Evolutionary conservation across 2,113 vertebrate genomes (phyloP), one percentile per base, ranked within the genome.

Genomic region (Perccottus glenii): DNA sequence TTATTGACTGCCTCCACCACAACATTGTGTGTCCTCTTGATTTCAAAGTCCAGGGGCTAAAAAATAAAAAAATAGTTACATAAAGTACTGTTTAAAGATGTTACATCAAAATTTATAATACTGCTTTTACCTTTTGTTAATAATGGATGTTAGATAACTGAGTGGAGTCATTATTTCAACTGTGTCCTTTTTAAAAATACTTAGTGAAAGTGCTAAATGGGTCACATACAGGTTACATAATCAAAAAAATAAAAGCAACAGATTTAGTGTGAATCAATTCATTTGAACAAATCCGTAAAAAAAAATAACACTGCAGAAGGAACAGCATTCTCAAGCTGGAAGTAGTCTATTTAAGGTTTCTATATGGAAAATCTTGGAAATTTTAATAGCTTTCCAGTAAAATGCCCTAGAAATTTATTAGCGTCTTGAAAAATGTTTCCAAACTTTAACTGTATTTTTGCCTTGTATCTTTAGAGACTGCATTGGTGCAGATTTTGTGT

Each of bases 1-100:
- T 98, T 99, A 88, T 99, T 99, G 60, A 98, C 93, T 0, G 97
- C 98, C 80, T 99, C 98, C 74, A 99, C 92, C 67, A 99, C 94
- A 0, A 99, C 93, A 0, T 95, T 98, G 88, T 99, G 98, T 9
- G 94, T 93, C 1, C 90, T 91, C 78, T 95, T 96, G 4, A 85
- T 95, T 89, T 99, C 98, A 1, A 95, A 99, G 92, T 99, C 95
- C 4, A 99, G 91, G 5, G 91, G 87, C 98, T 99, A 86, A n/a
- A n/a, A n/a, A n/a, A n/a, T n/a, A n/a, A n/a, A n/a, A n/a, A 65
- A 77, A 14, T 55, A 5, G 53, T 59, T 27, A 5, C 50, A 4
- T 45, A 51, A 1, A 2, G 7, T 19, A 9, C 11, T 2, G 27
- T 27, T 38, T 48, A 55, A 45, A 48, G 52, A n/a, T 47, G n/a